phyloP scores from a whole-genome alignment of 2,888 invertebrate genomes.

The Himalopsyche anomala region DNA sequence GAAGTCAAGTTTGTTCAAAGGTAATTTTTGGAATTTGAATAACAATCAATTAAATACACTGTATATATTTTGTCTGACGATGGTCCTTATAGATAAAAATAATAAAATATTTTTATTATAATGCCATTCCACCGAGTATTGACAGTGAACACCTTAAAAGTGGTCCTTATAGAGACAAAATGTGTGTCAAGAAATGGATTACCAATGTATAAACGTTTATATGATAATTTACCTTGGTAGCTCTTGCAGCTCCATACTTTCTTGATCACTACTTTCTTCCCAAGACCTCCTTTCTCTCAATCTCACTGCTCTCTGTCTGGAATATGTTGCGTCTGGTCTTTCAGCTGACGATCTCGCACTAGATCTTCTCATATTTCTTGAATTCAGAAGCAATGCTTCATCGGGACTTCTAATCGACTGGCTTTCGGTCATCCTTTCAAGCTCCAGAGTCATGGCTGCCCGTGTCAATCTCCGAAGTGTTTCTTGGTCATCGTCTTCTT shows the following conservation, averaged over 20 bases:
- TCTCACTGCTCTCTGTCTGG: slow-evolving; percentile 74
- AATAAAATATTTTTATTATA: too few species aligned
- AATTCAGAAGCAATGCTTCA: not conserved
- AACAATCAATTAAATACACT: too few species aligned
- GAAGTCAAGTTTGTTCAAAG: too few species aligned
- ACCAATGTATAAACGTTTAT: too few species aligned
- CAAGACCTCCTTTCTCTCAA: slow-evolving; percentile 79
- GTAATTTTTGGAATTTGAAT: too few species aligned
- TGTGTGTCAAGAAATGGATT: too few species aligned
- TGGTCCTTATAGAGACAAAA: too few species aligned
- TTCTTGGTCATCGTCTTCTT: slow-evolving; percentile 71
- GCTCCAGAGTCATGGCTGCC: slow-evolving; percentile 70
- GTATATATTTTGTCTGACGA: too few species aligned
- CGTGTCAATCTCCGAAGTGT: slow-evolving; percentile 72
- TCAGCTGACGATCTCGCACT: slow-evolving; percentile 32
- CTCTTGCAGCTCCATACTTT: slow-evolving; percentile 82
- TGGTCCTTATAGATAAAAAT: too few species aligned
- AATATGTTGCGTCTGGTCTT: slow-evolving; percentile 74
- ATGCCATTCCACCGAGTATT: too few species aligned
- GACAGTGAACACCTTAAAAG: too few species aligned
- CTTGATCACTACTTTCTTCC: slow-evolving; percentile 85
- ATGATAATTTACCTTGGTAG: slow-evolving; percentile 73
- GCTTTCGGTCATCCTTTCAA: slow-evolving; percentile 68
- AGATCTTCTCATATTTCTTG: not conserved
- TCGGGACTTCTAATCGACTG: slow-evolving; percentile 69